phyloP scores from a whole-genome alignment of 2,113 vertebrate species.

The Myotis lucifugus region DNA sequence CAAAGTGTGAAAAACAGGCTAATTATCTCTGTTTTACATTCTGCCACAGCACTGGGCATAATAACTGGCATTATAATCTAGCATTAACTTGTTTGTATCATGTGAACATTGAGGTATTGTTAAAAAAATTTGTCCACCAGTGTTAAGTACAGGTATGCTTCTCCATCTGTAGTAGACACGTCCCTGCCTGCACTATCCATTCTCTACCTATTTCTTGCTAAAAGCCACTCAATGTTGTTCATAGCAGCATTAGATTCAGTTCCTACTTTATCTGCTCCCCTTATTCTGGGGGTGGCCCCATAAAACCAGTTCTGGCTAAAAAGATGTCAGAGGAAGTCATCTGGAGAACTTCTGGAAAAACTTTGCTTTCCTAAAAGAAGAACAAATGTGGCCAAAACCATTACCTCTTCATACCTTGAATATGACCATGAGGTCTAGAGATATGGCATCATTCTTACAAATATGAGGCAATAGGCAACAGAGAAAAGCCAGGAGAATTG shows the following conservation, averaged over 20 bases:
- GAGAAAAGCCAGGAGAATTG: background rate
- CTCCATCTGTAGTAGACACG: background rate
- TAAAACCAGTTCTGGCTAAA: background rate
- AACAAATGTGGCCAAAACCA: background rate
- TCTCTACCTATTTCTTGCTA: background rate
- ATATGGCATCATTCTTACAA: background rate
- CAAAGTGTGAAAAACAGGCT: background rate
- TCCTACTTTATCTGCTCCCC: background rate
- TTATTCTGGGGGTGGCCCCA: background rate
- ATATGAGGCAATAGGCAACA: background rate
- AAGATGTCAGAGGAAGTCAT: background rate
- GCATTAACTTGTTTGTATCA: background rate
- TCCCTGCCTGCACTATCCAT: background rate
- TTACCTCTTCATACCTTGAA: background rate
- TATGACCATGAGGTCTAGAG: background rate
- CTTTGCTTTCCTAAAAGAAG: background rate
- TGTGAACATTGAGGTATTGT: background rate
- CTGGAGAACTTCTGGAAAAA: background rate
- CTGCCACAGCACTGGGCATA: background rate
- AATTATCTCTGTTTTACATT: background rate
- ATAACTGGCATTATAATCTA: background rate
- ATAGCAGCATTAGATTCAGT: background rate
- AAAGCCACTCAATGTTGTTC: background rate
- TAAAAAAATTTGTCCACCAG: background rate
- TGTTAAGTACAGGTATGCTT: background rate